Conservation (phyloP, 92 coral and sea anemone species). For the Porites divaricata region DNA sequence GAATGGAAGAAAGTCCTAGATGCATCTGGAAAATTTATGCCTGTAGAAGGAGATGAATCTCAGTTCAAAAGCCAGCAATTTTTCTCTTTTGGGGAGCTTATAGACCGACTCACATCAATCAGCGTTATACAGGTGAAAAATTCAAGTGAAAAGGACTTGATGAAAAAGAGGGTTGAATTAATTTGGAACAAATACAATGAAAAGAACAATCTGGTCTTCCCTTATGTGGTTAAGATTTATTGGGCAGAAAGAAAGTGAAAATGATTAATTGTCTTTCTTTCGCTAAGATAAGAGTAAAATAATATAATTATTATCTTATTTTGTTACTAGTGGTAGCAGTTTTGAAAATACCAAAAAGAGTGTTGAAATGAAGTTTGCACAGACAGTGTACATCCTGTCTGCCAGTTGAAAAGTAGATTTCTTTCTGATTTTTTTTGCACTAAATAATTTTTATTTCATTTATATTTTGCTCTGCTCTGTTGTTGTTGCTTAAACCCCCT, state of each 20-base stretch:
- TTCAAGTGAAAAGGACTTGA: constrained; percentile 51
- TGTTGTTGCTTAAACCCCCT: too few species aligned
- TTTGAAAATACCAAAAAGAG: too few species aligned
- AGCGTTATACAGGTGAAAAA: constrained; percentile 61
- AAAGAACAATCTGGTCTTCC: background rate
- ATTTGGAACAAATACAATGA: constrained; percentile 51
- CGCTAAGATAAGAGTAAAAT: too few species aligned
- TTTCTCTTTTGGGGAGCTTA: constrained; percentile 53
- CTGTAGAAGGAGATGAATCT: constrained; percentile 35
- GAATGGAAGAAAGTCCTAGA: constrained; percentile 55
- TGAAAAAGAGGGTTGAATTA: constrained; percentile 50
- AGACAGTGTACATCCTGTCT: too few species aligned
- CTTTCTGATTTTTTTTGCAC: too few species aligned
- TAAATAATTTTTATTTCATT: too few species aligned
- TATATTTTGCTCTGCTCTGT: too few species aligned
- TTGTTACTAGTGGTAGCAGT: too few species aligned
- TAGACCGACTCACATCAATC: constrained; percentile 42
- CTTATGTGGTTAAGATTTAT: constrained; percentile 9
- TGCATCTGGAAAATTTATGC: constrained; percentile 46
- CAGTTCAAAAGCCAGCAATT: constrained; percentile 24
- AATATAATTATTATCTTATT: too few species aligned
- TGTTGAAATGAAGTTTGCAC: too few species aligned
- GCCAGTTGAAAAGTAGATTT: too few species aligned
- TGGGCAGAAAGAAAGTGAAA: constrained; percentile 20
- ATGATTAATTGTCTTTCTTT: background rate